These are phyloP conservation scores for Neopelma chrysocephalum DNA, from an alignment of 2,797 vertebrate genomes.

Conservation along the genomic window DNA sequence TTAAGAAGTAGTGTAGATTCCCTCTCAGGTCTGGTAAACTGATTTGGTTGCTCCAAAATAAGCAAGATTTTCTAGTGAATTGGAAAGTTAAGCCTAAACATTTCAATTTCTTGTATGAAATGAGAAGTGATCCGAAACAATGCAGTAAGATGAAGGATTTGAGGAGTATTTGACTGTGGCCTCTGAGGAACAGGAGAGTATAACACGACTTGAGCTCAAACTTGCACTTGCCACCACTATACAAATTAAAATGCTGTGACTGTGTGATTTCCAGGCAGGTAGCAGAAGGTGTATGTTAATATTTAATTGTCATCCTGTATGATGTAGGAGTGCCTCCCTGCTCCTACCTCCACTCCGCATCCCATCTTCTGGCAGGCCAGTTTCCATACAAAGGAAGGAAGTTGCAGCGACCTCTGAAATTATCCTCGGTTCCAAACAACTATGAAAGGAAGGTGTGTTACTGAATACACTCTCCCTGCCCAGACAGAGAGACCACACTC, in stretches of 20 bases:
- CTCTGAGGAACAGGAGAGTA: background rate
- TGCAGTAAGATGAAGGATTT: background rate
- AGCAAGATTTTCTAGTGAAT: background rate
- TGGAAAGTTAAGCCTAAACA: background rate
- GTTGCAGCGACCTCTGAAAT: background rate
- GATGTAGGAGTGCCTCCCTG: fast-evolving
- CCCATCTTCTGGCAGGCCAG: background rate
- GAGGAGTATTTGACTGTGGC: background rate
- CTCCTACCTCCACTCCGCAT: fast-evolving
- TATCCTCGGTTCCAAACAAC: background rate
- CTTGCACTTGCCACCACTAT: fast-evolving
- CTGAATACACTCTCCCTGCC: fast-evolving
- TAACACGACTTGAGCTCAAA: background rate
- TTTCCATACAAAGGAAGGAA: background rate
- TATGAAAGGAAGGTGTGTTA: slow-evolving; percentile 4
- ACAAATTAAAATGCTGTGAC: background rate
- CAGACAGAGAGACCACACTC: background rate
- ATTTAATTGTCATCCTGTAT: background rate
- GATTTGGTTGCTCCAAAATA: background rate
- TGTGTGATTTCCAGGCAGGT: background rate
- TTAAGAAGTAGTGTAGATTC: background rate
- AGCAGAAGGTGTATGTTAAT: background rate
- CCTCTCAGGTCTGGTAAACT: background rate
- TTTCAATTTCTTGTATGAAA: background rate
- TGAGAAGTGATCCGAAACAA: background rate